Conservation (phyloP, 92 coral and sea anemone genomes). For the Phenganax subtilis region DNA sequence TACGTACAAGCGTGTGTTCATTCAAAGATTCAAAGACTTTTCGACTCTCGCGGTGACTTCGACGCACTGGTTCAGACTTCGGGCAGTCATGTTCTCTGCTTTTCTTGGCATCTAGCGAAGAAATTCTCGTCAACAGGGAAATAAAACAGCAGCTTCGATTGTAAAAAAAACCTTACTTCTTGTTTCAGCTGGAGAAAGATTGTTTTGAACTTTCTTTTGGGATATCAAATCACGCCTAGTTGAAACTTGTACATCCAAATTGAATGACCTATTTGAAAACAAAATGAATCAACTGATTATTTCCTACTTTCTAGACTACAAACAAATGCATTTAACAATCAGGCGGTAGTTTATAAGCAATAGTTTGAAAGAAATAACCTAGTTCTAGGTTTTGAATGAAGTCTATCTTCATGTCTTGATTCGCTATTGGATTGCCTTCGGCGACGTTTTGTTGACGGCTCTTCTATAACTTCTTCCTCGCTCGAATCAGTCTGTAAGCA, state of each 20-base stretch:
- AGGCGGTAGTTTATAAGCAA: neutral
- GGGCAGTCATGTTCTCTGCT: conserved; percentile 20
- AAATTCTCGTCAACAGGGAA: neutral
- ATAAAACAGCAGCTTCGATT: no score
- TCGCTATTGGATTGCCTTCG: neutral
- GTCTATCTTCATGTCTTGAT: neutral
- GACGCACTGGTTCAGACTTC: conserved; percentile 47
- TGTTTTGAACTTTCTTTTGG: conserved; percentile 1
- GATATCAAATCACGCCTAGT: neutral
- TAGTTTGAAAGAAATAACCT: neutral
- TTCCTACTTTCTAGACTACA: neutral
- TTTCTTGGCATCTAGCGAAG: conserved; percentile 38
- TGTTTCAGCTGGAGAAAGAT: neutral
- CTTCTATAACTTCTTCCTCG: conserved; percentile 7
- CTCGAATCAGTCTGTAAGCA: conserved; percentile 30
- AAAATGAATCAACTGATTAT: neutral
- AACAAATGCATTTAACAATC: neutral
- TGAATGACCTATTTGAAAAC: conserved; percentile 15
- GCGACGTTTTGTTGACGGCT: conserved; percentile 27
- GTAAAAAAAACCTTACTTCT: conserved; percentile 1
- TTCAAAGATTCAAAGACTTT: conserved; percentile 85
- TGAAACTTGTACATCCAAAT: conserved; percentile 15
- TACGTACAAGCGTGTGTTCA: conserved; percentile 52
- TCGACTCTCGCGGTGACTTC: conserved; percentile 77
- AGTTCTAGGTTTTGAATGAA: conserved; percentile 28